Base-by-base conservation (phyloP, 2,797 vertebrate species). In the Melanotaenia maccullochi region DNA sequence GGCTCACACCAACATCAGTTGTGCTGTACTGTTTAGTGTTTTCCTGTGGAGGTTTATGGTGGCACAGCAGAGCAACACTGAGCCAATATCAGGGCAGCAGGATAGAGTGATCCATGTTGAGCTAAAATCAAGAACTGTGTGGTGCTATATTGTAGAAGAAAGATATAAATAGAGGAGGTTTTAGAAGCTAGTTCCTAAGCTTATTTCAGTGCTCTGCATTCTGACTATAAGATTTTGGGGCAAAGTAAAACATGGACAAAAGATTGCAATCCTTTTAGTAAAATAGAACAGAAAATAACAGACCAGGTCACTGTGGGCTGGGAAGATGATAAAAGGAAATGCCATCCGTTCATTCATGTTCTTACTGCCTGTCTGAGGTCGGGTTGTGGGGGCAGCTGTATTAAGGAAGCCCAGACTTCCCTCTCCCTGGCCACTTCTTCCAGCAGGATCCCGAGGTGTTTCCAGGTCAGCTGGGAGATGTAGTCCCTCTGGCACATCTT, bases 41-140 rank as follows among this genome's bases (percentile, higher is more conserved):
- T 79, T 40, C 22, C 49, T 78, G 24, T 8, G 22, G 25, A 74
- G 32, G 69, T 68, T 70, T 64, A 64, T 51, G 24, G 57, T 54
- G 60, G 69, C 73, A 42, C 73, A 42, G 79, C 65, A 73, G 49
- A 68, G 40, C 49, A 49, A 20, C 49, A 47, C 9, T 18, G 30
- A 9, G 24, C 60, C 35, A n/a, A n/a, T 78, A 54, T 72, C n/a
- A 60, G 58, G 35, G 32, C 59, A 52, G n/a, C 40, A 7, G 1
- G 55, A 47, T 51, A 40, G 58, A 38, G 68, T 36, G 44, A 47
- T 47, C 44, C 18, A 47, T 47, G 18, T 12, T 13, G 5, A 25
- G 63, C 59, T 25, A 13, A 32, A 14, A 22, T 30, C 42, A 69
- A 57, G 25, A 14, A 25, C 7, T 57, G 20, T 16, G 4, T 60